Percentiles rank a stretch among this genome's conserved stretches.
Evolutionary conservation across 64 coral and sea anemone genomes (phyloP).

Genomic region (Anthopleura sola): DNA sequence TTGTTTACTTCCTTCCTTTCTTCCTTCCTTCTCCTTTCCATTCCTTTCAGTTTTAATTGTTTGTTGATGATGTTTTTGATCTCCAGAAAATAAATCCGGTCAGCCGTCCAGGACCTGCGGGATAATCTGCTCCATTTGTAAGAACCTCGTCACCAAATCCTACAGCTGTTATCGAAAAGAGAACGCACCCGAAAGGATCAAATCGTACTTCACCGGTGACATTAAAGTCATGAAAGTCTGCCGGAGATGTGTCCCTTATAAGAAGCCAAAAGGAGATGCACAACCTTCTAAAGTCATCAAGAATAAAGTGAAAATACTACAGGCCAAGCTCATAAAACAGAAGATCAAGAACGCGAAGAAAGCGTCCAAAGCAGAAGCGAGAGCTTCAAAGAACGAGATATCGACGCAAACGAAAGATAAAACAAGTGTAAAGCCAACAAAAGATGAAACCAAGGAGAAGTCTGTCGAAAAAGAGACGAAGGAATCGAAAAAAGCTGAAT

Average conservation of each 20-base stretch:
- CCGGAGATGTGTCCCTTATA: slow-evolving; percentile 83
- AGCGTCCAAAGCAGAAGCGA: slow-evolving; percentile 19
- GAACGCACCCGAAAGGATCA: slow-evolving; percentile 78
- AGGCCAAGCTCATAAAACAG: slow-evolving; percentile 48
- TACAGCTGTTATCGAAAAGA: slow-evolving; percentile 86
- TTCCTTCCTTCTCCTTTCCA: neutral
- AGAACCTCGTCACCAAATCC: slow-evolving; percentile 78
- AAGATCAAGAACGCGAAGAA: slow-evolving; percentile 56
- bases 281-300: slow-evolving; percentile 24
- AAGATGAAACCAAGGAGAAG: neutral
- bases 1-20: neutral
- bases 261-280: slow-evolving; percentile 66
- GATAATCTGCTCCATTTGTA: slow-evolving; percentile 69
- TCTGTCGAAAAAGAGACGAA: neutral
- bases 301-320: slow-evolving; percentile 28
- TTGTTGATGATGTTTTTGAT: neutral
- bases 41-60: neutral
- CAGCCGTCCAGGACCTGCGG: slow-evolving; percentile 62
- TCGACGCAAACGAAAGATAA: slow-evolving; percentile 27
- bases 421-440: neutral
- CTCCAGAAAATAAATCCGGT: slow-evolving; percentile 19
- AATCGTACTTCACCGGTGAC: slow-evolving; percentile 61
- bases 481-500: neutral
- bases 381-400: slow-evolving; percentile 28
- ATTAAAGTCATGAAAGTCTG: slow-evolving; percentile 86